phyloP scores from a whole-genome alignment of 2,113 vertebrate genomes.

The Cryptoleucopteryx plumbea region DNA sequence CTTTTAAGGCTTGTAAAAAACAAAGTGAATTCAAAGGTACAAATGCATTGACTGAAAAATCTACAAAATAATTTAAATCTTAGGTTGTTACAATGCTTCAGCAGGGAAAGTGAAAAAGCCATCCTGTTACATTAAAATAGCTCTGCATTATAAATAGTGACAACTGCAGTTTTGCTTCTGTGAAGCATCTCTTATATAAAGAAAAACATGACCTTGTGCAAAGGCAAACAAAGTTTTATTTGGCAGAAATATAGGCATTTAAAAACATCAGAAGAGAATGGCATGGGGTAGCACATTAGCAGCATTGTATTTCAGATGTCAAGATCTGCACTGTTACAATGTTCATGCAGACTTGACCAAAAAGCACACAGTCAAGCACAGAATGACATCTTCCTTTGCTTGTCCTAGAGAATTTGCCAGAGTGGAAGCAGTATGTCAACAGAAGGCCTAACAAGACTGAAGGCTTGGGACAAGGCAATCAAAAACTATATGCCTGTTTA shows the following conservation, averaged over 20 bases:
- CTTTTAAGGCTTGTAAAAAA: not conserved
- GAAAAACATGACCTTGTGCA: not conserved
- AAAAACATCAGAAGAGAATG: not conserved
- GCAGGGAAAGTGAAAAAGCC: not conserved
- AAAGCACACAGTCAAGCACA: not conserved
- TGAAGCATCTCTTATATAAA: not conserved
- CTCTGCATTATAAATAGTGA: not conserved
- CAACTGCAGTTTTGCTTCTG: not conserved
- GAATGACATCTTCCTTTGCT: not conserved
- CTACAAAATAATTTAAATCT: not conserved
- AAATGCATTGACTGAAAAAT: not conserved
- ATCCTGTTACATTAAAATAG: not conserved
- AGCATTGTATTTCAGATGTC: not conserved
- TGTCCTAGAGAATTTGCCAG: not conserved
- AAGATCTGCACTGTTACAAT: rapidly evolving
- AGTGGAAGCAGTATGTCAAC: not conserved
- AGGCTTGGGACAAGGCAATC: not conserved
- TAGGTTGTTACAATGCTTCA: not conserved
- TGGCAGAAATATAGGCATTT: not conserved
- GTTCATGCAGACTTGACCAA: no score
- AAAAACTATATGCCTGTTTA: not conserved
- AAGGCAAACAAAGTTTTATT: not conserved
- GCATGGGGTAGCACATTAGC: not conserved
- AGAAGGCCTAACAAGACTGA: not conserved
- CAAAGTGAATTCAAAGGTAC: not conserved